Conservation (phyloP, 1,140 invertebrate genomes). For the Drosophila bifasciata region DNA sequence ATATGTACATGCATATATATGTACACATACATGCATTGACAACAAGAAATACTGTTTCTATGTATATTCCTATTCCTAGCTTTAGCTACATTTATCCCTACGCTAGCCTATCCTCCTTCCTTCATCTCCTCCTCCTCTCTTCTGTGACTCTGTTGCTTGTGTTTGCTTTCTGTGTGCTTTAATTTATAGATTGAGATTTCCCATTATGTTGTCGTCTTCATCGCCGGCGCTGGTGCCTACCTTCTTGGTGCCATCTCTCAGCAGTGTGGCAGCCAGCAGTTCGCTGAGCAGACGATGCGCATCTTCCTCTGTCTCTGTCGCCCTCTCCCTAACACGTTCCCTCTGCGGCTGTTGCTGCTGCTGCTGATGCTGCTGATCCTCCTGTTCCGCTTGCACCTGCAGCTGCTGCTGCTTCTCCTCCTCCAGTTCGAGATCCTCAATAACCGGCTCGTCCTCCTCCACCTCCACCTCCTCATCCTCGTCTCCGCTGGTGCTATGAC, state of each 20-base stretch:
- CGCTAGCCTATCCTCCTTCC: background rate
- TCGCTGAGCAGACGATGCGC: constrained; percentile 39
- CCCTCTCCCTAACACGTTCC: constrained; percentile 12
- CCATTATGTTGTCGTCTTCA: constrained; percentile 64
- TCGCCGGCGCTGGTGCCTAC: constrained; percentile 61
- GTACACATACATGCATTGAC: too few relatives aligned
- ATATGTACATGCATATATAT: too few relatives aligned
- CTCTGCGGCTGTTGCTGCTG: constrained; percentile 55
- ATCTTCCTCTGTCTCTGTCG: too few relatives aligned
- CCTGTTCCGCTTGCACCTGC: constrained; percentile 15
- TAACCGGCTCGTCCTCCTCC: constrained; percentile 15
- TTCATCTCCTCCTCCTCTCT: background rate
- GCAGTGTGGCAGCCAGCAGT: constrained; percentile 48
- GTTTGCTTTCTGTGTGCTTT: constrained; percentile 3
- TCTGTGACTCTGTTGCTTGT: constrained; percentile 23
- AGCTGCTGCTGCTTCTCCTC: background rate
- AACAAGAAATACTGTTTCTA: too few relatives aligned
- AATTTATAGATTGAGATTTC: constrained; percentile 69
- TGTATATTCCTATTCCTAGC: too few relatives aligned
- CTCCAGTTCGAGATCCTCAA: constrained; percentile 11
- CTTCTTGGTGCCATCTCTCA: constrained; percentile 64
- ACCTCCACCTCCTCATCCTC: constrained; percentile 85
- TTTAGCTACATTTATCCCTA: too few relatives aligned
- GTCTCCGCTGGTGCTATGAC: constrained; percentile 87
- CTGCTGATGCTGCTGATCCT: constrained; percentile 33